These are phyloP conservation scores for Bruchidius siliquastri DNA, from an alignment of 2,888 invertebrate species.

Conservation along the genomic window DNA sequence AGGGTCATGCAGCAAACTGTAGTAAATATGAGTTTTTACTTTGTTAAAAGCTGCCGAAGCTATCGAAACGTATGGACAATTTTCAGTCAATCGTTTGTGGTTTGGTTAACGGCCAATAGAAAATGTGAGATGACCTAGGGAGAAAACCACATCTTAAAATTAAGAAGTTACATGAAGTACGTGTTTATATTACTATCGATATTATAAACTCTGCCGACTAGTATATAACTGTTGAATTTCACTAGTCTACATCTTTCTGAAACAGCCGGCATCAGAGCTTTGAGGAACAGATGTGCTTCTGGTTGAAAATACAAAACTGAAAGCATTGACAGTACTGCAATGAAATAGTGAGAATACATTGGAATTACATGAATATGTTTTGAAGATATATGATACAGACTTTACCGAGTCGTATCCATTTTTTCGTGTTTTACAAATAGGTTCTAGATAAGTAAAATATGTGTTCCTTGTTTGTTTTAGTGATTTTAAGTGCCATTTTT, in stretches of 20 bases:
- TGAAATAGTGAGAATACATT: background rate
- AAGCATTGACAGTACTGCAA: background rate
- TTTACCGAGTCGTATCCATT: background rate
- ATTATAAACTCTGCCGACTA: background rate
- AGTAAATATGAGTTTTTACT: too few relatives aligned
- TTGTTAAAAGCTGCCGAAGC: too few relatives aligned
- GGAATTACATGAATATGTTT: background rate
- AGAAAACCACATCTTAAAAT: too few relatives aligned
- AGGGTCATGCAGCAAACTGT: too few relatives aligned
- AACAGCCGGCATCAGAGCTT: background rate
- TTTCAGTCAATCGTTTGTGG: too few relatives aligned
- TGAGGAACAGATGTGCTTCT: background rate
- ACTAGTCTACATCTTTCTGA: background rate
- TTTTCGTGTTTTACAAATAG: background rate
- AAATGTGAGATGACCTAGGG: too few relatives aligned
- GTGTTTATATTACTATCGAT: too few relatives aligned
- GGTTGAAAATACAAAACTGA: background rate
- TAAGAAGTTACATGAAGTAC: too few relatives aligned
- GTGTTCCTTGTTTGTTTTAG: background rate
- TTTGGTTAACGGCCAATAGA: too few relatives aligned
- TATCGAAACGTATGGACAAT: too few relatives aligned
- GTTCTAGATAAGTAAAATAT: background rate
- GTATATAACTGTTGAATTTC: background rate
- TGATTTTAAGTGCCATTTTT: background rate
- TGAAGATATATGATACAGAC: background rate